Percentiles rank a stretch among this genome's conserved stretches.
Conservation (phyloP, 1,140 invertebrate species). For the Bombus turneri region DNA sequence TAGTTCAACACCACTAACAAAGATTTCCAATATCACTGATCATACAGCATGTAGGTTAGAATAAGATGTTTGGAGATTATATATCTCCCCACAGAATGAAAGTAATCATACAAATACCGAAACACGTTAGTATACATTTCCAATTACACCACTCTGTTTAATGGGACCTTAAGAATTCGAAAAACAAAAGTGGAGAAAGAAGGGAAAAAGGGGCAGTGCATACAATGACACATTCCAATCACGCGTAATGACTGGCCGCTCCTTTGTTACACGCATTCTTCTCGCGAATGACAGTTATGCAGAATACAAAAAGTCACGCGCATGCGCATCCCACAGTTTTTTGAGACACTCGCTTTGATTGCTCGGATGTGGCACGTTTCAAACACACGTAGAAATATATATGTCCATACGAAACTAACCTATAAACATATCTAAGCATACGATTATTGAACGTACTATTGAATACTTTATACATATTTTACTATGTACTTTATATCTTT, state of each 20-base stretch:
- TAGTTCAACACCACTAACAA: neutral
- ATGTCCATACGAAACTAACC: neutral
- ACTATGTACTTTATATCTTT: too few species aligned
- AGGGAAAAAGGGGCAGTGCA: neutral
- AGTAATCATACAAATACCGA: neutral
- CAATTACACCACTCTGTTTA: neutral
- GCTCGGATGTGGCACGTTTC: conserved; percentile 2
- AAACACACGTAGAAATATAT: neutral
- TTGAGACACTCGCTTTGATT: conserved; percentile 43
- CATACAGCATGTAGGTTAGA: neutral
- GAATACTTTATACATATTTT: too few species aligned
- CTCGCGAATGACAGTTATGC: conserved; percentile 39
- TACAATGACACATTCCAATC: conserved; percentile 41
- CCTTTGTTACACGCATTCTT: conserved; percentile 43
- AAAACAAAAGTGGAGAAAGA: neutral
- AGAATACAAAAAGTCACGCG: conserved; percentile 29
- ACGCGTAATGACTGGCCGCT: conserved; percentile 38
- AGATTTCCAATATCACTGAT: neutral
- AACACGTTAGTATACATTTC: neutral
- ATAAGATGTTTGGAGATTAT: neutral
- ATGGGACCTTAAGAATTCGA: conserved; percentile 5
- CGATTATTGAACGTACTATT: neutral
- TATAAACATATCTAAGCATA: neutral
- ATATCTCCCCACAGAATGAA: neutral
- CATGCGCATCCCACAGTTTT: conserved; percentile 9